Evolutionary conservation across 2,113 vertebrate species (phyloP), one percentile per base, ranked within the genome.

Genomic region (Gnathonemus longibarbis): DNA sequence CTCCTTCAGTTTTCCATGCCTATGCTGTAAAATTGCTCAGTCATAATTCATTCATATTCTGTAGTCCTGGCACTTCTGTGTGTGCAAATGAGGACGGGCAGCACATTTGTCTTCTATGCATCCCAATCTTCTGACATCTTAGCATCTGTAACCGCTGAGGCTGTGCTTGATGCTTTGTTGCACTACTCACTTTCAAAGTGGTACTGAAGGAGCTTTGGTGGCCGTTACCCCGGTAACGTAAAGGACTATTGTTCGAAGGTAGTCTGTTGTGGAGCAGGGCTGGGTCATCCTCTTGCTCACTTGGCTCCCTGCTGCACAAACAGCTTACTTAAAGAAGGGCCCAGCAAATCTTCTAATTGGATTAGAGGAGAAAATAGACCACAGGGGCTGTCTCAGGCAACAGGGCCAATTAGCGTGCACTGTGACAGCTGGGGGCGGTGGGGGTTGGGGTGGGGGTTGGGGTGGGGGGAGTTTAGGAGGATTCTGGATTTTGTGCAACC

Each of bases 321-420:
- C 94, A 94, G 92, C 92, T 95, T 94, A 66, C 93, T 95, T 92
- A 94, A 96, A 95, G 94, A 93, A 95, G 66, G 95, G 94, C 90
- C 93, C 91, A 92, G 92, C 92, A 97, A 95, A 97, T 95, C 96
- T 95, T 92, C 91, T 97, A 96, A 97, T 96, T 95, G 95, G 95
- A 96, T 94, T 94, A 91, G 91, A 91, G 89, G 93, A 94, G 93
- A 94, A 95, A 96, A 95, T 96, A 96, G 95, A 90, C 91, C 50
- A 89, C 85, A 92, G 92, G 93, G 94, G 94, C 93, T 92, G 83
- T 90, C 93, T 92, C 86, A 42, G 91, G 91, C 92, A 94, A 91
- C 89, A 95, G 95, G 95, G 94, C 95, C 93, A 95, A 95, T 95
- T 95, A 94, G 91, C 92, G 94, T 94, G 93, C 93, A 93, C 91